These are phyloP conservation scores for Hippocampus guttulatus DNA, from an alignment of 2,113 vertebrate species.

Conservation along the genomic window DNA sequence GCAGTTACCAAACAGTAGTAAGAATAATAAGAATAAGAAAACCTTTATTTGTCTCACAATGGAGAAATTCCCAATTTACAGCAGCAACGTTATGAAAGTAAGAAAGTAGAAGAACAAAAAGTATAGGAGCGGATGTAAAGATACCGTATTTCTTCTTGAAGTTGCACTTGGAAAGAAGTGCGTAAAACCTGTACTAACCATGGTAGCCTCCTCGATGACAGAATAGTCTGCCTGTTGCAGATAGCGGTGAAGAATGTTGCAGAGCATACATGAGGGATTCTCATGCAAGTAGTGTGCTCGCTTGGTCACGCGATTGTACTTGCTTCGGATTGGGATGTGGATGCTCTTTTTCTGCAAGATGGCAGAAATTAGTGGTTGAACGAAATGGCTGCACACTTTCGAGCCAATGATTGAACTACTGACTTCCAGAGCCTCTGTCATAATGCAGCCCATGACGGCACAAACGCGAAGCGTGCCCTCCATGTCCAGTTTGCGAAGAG, in stretches of 20 bases:
- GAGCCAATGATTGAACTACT: not conserved
- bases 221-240: constrained; percentile 93
- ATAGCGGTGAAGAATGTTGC: constrained; percentile 95
- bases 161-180: not conserved
- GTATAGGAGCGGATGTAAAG: too few relatives aligned
- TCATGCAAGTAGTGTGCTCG: constrained; percentile 92
- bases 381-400: not conserved
- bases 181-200: constrained; percentile 72
- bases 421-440: constrained; percentile 97
- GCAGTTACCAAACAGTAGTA: not conserved
- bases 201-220: constrained; percentile 92
- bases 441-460: constrained; percentile 98
- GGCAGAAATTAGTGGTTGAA: not conserved
- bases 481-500: constrained; percentile 88
- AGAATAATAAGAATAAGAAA: too few relatives aligned
- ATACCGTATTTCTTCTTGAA: not conserved
- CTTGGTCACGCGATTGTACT: constrained; percentile 94
- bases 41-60: too few relatives aligned
- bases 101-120: too few relatives aligned
- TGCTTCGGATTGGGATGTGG: constrained; percentile 93
- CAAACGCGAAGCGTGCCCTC: constrained; percentile 88
- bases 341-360: constrained; percentile 88
- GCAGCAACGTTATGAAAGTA: too few relatives aligned
- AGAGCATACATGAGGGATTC: constrained; percentile 94
- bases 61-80: too few relatives aligned